Percentiles rank a stretch among this genome's conserved stretches.
These are phyloP conservation scores for Drosophila melanica DNA, from an alignment of 1,140 invertebrate genomes.

Conservation along the genomic window DNA sequence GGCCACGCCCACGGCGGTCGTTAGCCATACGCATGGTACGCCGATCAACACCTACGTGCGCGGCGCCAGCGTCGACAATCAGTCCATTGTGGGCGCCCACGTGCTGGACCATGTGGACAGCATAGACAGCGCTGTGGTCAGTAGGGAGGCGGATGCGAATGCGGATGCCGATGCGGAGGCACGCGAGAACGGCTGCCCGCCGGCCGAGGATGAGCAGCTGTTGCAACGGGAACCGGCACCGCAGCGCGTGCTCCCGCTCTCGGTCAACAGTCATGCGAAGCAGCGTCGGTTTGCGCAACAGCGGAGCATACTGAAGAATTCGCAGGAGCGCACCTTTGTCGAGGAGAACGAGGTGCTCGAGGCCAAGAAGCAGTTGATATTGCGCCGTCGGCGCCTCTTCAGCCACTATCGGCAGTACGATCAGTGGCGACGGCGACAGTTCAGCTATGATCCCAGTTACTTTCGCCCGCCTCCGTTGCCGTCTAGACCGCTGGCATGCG, in stretches of 20 bases:
- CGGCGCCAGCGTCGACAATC: slow-evolving; percentile 70
- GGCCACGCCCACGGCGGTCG: slow-evolving; percentile 64
- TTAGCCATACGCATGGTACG: slow-evolving; percentile 75
- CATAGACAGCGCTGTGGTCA: slow-evolving; percentile 37
- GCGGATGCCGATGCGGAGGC: not conserved
- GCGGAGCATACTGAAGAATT: slow-evolving; percentile 79
- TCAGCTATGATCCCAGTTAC: slow-evolving; percentile 83
- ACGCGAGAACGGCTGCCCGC: slow-evolving; percentile 26
- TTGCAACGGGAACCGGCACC: slow-evolving; percentile 28
- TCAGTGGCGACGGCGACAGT: slow-evolving; percentile 81
- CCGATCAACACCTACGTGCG: slow-evolving; percentile 79
- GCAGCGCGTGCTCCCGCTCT: slow-evolving; percentile 60
- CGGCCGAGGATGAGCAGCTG: slow-evolving; percentile 44
- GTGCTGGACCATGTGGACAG: slow-evolving; percentile 69
- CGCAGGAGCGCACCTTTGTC: slow-evolving; percentile 71
- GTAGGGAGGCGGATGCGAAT: slow-evolving; percentile 18
- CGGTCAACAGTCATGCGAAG: slow-evolving; percentile 46
- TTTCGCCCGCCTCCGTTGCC: slow-evolving; percentile 77
- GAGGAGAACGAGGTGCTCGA: slow-evolving; percentile 78
- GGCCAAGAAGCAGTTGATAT: slow-evolving; percentile 81
- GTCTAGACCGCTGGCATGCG: slow-evolving; percentile 69
- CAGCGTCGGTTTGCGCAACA: slow-evolving; percentile 74
- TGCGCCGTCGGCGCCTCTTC: slow-evolving; percentile 76
- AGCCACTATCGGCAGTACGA: slow-evolving; percentile 83
- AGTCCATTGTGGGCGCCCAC: slow-evolving; percentile 64